phyloP scores from a whole-genome alignment of 1,140 invertebrate species.

The Habropoda laboriosa region DNA sequence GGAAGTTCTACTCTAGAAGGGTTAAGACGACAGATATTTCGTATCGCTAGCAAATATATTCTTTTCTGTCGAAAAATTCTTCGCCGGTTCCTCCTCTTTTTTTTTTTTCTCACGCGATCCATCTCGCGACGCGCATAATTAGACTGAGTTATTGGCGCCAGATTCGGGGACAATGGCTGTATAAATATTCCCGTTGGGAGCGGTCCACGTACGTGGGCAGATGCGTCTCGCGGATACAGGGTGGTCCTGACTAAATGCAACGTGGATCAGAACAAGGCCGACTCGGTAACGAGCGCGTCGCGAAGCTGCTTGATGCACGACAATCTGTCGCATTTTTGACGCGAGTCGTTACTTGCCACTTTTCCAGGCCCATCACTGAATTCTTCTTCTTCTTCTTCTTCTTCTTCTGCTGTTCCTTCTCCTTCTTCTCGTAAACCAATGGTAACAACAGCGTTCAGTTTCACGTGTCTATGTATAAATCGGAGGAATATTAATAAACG shows the following conservation, averaged over 20 bases:
- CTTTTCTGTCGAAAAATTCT: background rate
- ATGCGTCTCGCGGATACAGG: conserved; percentile 67
- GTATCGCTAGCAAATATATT: too few species aligned
- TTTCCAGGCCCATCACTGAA: conserved; percentile 60
- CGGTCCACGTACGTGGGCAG: conserved; percentile 67
- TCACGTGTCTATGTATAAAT: background rate
- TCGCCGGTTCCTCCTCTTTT: background rate
- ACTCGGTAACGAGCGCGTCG: conserved; percentile 72
- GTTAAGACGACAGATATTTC: too few species aligned
- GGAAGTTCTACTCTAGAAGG: too few species aligned
- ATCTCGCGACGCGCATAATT: conserved; percentile 66
- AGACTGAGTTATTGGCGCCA: conserved; percentile 76
- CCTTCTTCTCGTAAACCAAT: background rate
- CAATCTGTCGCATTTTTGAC: conserved; percentile 68
- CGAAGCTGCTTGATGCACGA: conserved; percentile 69
- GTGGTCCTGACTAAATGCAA: conserved; percentile 70
- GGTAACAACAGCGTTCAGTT: background rate
- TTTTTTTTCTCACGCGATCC: conserved; percentile 6
- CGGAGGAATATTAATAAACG: too few species aligned
- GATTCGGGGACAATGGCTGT: conserved; percentile 76
- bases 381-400: conserved; percentile 32
- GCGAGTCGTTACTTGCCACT: conserved; percentile 70
- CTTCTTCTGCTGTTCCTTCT: background rate
- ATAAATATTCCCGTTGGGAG: conserved; percentile 74
- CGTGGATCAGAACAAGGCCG: conserved; percentile 67